Percentiles rank a stretch among this genome's conserved stretches.
These are phyloP conservation scores for Caenorhabditis angaria DNA, from an alignment of 2,888 invertebrate genomes.

Conservation along the genomic window DNA sequence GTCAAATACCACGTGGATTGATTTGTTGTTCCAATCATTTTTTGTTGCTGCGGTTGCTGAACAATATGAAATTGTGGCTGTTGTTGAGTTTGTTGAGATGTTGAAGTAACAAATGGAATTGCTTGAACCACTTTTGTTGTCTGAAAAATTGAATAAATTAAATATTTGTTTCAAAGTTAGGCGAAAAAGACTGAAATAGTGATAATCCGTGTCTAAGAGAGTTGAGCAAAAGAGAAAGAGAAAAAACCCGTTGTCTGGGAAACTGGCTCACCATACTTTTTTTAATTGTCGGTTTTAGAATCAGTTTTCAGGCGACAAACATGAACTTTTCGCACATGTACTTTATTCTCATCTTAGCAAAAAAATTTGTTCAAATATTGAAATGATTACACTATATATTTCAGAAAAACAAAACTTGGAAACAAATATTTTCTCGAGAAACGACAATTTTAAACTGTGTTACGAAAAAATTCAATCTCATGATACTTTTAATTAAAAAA, in stretches of 20 bases:
- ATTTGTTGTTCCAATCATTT: background rate
- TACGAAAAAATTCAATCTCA: too few species aligned
- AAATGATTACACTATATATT: too few species aligned
- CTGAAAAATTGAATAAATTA: slow-evolving; percentile 3
- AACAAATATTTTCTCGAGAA: too few species aligned
- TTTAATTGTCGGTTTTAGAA: background rate
- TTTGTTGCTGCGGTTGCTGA: background rate
- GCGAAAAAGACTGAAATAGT: background rate
- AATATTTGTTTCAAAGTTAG: background rate
- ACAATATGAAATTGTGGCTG: background rate
- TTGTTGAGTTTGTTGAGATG: background rate
- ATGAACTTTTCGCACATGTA: too few species aligned
- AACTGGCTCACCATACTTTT: background rate
- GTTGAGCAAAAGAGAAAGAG: background rate
- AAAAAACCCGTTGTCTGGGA: slow-evolving; percentile 3
- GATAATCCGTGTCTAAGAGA: background rate
- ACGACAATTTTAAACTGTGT: too few species aligned
- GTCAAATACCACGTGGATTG: background rate
- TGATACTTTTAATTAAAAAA: too few species aligned
- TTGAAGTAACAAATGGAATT: slow-evolving; percentile 1
- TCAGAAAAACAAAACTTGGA: too few species aligned
- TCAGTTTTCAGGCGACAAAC: too few species aligned
- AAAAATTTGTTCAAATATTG: too few species aligned
- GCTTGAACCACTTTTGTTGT: slow-evolving; percentile 13
- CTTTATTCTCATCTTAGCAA: too few species aligned